Evolutionary conservation across 2,113 vertebrate species (phyloP), one percentile per base, ranked within the genome.

Genomic region (Chrysemys picta): DNA sequence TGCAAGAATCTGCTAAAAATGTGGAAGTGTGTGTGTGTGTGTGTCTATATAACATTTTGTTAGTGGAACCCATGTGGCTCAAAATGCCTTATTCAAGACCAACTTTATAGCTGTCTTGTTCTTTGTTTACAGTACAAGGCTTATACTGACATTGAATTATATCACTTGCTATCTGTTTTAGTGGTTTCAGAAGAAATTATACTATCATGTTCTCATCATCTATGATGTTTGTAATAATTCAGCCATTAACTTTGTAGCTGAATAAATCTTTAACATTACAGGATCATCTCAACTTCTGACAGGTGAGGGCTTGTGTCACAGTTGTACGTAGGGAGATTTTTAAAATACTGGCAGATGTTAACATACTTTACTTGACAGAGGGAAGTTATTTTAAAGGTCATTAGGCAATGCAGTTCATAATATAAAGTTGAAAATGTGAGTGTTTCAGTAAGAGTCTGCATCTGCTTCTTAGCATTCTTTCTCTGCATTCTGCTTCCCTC

Each of bases 371-470:
- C 22, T 91, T 95, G 85, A 5, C 56, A 81, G 19, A 4, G 45
- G 52, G 16, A 57, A 94, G 53, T 83, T 88, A 19, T n/a, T 93
- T 38, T 50, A 91, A 93, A 92, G 57, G 14, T 75, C 89, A 5
- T 82, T 54, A 65, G 35, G 10, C 16, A 72, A 0, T 87, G 45
- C 2, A 1, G n/a, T 4, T 38, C 8, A 65, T 65, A 65, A 65
- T 65, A 22, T 72, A 72, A 72, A 22, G 5, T 22, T 22, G 35
- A 72, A 72, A 38, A 62, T 62, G 11, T 29, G 12, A 72, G 4
- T 16, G 13, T 22, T 72, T 72, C n/a, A 38, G n/a, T 56, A 85
- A 87, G 54, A 0, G 0, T 8, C 3, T 80, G 1, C 11, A 5
- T 88, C 93, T 94, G 21, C 79, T 49, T 93, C 91, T 56, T 45